Conservation (phyloP, 2,888 invertebrate species). For the Plagiodera versicolora region DNA sequence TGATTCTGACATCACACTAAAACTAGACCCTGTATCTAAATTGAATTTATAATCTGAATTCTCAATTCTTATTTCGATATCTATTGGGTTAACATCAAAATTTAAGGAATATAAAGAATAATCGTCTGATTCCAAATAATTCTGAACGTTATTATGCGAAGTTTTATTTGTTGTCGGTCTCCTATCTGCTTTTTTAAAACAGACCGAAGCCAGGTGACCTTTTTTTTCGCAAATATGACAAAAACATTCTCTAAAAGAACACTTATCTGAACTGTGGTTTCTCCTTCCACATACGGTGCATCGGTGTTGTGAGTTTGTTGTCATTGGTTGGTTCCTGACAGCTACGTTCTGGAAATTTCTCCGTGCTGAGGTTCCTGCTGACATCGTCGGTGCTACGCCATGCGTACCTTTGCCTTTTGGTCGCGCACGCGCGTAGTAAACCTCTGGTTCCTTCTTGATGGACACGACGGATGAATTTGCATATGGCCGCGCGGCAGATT, state of each 20-base stretch:
- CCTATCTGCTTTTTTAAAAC: neutral
- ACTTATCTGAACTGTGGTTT: conserved; percentile 11
- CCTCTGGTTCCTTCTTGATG: neutral
- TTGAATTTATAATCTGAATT: neutral
- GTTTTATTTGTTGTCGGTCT: neutral
- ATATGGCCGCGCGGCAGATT: neutral
- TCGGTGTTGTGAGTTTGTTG: too few species aligned
- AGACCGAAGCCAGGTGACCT: conserved; percentile 16
- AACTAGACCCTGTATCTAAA: neutral
- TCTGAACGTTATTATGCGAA: neutral
- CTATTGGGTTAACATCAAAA: neutral
- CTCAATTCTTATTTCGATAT: neutral
- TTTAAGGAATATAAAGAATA: neutral
- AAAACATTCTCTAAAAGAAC: conserved; percentile 13
- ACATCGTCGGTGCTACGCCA: too few species aligned
- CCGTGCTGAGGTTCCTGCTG: neutral
- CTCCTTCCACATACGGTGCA: too few species aligned
- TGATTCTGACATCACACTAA: neutral
- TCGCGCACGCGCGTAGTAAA: too few species aligned
- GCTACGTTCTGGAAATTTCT: neutral
- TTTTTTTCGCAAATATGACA: conserved; percentile 15
- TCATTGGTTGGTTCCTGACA: too few species aligned
- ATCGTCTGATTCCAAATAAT: neutral
- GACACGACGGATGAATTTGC: neutral
- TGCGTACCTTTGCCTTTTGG: neutral